phyloP scores from a whole-genome alignment of 2,113 vertebrate species.

The Antigone vipio region DNA sequence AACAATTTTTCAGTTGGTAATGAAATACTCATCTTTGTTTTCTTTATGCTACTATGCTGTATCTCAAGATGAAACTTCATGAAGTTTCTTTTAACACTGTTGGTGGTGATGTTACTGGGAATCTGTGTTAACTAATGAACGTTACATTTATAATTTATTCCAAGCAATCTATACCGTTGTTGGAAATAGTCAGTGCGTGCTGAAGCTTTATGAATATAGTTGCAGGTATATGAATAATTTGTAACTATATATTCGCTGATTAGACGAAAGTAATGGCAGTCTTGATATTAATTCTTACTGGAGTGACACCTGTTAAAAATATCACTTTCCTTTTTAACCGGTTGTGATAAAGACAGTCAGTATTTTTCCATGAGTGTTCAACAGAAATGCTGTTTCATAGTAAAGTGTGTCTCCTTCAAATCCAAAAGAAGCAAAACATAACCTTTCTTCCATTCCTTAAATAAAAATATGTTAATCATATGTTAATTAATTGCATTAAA shows the following conservation, averaged over 20 bases:
- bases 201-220: background rate
- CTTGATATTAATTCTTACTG: background rate
- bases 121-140: background rate
- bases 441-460: background rate
- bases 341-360: background rate
- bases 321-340: background rate
- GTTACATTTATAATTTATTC: constrained; percentile 32
- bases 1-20: background rate
- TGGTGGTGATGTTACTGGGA: background rate
- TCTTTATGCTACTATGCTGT: background rate
- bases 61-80: background rate
- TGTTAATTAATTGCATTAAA: constrained; percentile 34
- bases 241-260: background rate
- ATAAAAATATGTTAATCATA: background rate
- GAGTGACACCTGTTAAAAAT: background rate
- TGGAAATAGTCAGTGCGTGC: background rate
- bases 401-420: background rate
- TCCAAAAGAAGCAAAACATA: background rate
- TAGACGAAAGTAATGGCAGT: constrained; percentile 1
- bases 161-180: background rate
- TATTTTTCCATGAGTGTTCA: background rate
- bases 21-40: background rate
- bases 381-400: background rate
- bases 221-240: constrained; percentile 17
- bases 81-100: background rate